Conservation (phyloP, 2,113 vertebrate species). For the Epinephelus moara region DNA sequence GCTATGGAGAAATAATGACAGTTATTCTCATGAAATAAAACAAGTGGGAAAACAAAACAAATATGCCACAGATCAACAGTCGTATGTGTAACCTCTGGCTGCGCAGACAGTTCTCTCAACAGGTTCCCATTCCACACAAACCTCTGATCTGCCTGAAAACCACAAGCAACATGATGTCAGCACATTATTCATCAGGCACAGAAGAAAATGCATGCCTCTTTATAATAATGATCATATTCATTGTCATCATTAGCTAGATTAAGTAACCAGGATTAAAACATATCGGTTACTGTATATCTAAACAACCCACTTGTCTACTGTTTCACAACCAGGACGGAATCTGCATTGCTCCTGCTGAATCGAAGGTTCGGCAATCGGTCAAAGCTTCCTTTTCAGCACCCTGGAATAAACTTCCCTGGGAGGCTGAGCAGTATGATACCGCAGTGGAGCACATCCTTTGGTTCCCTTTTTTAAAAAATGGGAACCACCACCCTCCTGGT, state of each 20-base stretch:
- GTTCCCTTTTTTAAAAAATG: no score
- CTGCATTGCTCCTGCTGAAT: no score
- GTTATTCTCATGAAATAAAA: neutral
- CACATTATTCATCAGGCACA: neutral
- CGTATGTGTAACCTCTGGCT: constrained; percentile 80
- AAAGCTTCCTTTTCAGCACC: no score
- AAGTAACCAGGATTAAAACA: neutral
- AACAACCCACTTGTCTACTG: neutral
- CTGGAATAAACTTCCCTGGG: no score
- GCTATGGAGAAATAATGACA: constrained; percentile 60
- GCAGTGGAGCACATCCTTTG: no score
- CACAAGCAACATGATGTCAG: neutral
- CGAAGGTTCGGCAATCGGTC: no score
- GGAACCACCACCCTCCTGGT: no score
- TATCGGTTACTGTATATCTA: neutral
- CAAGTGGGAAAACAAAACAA: neutral
- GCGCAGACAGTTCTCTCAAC: constrained; percentile 79
- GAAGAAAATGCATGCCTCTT: neutral
- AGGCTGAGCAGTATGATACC: no score
- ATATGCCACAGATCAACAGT: rapidly evolving
- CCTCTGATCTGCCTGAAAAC: constrained; percentile 84
- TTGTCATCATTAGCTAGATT: neutral
- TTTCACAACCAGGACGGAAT: no score
- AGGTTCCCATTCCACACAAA: constrained; percentile 87
- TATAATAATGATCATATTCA: no score